Percentiles rank a stretch among this genome's conserved stretches.
Conservation (phyloP, 2,113 vertebrate species). For the Psilopogon haemacephalus region DNA sequence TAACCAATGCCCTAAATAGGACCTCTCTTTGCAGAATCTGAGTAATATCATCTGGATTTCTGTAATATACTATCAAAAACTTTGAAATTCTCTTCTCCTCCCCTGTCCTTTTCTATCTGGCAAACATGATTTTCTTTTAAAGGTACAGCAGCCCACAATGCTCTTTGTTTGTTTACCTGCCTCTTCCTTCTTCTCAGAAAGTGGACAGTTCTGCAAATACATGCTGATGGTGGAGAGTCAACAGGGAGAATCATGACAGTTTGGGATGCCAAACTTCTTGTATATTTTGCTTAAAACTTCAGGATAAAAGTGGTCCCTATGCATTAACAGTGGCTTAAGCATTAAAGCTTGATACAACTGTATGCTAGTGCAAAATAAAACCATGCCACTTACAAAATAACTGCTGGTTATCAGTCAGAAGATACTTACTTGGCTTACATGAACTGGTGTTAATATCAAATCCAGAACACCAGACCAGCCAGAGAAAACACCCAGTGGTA, state of each 20-base stretch:
- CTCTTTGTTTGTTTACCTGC: neutral
- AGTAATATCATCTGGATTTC: neutral
- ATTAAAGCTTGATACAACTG: neutral
- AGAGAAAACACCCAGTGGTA: conserved; percentile 92
- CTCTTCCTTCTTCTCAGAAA: neutral
- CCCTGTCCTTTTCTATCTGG: neutral
- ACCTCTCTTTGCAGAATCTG: neutral
- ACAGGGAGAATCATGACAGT: neutral
- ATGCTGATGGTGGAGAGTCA: neutral
- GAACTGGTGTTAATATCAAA: conserved; percentile 91
- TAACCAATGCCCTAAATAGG: neutral
- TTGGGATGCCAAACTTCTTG: neutral
- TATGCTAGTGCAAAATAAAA: neutral
- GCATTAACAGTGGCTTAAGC: neutral
- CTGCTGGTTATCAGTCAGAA: conserved; percentile 3
- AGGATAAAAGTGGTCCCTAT: neutral
- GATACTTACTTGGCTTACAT: conserved; percentile 90
- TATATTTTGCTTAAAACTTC: neutral
- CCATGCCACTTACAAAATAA: neutral
- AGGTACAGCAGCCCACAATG: neutral
- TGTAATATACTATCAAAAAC: neutral
- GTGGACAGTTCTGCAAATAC: neutral
- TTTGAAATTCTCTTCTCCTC: neutral
- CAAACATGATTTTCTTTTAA: neutral
- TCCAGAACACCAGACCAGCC: conserved; percentile 96